These are phyloP conservation scores for Piaya cayana DNA, from an alignment of 2,113 vertebrate species.

Conservation along the genomic window DNA sequence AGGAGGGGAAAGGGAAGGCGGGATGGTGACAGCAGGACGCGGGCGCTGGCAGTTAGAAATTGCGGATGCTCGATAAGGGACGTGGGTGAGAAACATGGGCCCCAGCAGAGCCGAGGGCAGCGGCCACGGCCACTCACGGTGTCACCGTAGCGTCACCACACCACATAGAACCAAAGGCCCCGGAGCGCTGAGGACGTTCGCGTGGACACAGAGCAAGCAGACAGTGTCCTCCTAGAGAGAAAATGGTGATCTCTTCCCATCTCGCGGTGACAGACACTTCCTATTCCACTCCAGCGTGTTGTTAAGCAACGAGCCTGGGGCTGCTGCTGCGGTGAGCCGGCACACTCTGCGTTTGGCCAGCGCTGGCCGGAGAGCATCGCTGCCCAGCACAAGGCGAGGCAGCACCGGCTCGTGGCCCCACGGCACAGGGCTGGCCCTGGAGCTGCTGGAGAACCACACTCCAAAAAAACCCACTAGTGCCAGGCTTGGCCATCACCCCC, in stretches of 20 bases:
- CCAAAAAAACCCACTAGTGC: neutral
- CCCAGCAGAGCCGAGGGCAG: neutral
- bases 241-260: slow-evolving; percentile 55
- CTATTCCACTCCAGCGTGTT: slow-evolving; percentile 50
- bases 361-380: neutral
- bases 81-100: neutral
- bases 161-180: neutral
- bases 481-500: neutral
- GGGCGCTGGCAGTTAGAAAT: neutral
- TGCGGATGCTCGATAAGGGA: neutral
- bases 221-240: neutral
- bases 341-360: neutral
- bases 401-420: rapidly evolving
- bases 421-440: rapidly evolving
- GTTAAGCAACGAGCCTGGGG: slow-evolving; percentile 34
- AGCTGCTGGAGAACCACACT: rapidly evolving
- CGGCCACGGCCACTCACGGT: rapidly evolving
- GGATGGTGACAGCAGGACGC: neutral
- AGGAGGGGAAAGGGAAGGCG: neutral
- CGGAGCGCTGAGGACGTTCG: neutral
- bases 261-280: slow-evolving; percentile 37
- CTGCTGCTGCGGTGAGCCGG: neutral
- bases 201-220: neutral
- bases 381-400: rapidly evolving
- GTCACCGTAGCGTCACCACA: neutral